A percentile compares a stretch with the other conserved stretches of the same genome.
These are phyloP conservation scores for Digitonthophagus gazella DNA, from an alignment of 2,888 invertebrate genomes.

Conservation along the genomic window DNA sequence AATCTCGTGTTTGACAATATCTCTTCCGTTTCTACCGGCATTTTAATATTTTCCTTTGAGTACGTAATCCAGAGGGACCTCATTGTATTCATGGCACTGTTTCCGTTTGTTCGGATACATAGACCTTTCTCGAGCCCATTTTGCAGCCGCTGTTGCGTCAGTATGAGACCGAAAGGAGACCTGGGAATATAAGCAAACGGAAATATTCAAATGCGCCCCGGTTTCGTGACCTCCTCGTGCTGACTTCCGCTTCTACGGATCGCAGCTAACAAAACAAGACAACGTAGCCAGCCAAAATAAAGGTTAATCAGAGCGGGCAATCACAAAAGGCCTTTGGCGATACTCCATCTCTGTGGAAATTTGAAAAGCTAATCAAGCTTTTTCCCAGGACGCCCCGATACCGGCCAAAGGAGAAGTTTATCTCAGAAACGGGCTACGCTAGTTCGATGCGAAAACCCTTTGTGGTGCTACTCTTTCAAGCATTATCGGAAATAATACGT, in stretches of 20 bases:
- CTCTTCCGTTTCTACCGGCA: neutral
- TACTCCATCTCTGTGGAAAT: constrained; percentile 9
- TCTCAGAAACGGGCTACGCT: neutral
- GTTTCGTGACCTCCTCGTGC: neutral
- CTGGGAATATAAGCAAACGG: neutral
- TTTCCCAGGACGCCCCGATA: constrained; percentile 10
- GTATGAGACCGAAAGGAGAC: neutral
- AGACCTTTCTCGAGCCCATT: neutral
- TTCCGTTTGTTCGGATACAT: neutral
- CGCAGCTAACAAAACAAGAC: neutral
- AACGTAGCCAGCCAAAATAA: constrained; percentile 1
- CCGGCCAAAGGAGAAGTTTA: constrained; percentile 11
- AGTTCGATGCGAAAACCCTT: neutral
- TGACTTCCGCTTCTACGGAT: neutral
- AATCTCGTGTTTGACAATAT: neutral
- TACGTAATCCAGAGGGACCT: neutral
- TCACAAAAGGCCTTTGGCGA: constrained; percentile 15
- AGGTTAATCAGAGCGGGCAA: constrained; percentile 16
- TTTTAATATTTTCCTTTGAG: neutral
- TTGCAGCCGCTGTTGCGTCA: neutral
- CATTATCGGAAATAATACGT: neutral
- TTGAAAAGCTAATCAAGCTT: constrained; percentile 16
- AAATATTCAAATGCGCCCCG: constrained; percentile 16
- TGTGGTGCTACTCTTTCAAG: neutral
- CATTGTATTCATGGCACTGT: neutral